Conservation (phyloP, 1,140 invertebrate genomes). For the Lithobius niger region DNA sequence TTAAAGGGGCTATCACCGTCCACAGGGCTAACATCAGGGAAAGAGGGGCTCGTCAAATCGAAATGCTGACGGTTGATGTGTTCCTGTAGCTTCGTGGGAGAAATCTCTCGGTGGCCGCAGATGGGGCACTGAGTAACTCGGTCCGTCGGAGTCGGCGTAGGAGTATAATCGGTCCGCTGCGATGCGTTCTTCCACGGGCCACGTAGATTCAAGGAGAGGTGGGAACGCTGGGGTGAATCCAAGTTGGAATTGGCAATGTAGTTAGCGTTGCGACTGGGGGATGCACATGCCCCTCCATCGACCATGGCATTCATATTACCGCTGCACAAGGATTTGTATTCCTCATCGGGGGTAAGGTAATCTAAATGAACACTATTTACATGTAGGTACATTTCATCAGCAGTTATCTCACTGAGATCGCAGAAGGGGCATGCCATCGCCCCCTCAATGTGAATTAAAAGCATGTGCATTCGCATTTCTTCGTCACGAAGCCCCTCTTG, state of each 20-base stretch:
- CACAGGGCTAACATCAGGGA: slow-evolving; percentile 31
- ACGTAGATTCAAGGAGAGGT: slow-evolving; percentile 46
- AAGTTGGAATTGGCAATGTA: slow-evolving; percentile 16
- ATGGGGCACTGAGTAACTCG: slow-evolving; percentile 49
- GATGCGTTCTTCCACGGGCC: slow-evolving; percentile 18
- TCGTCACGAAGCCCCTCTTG: slow-evolving; percentile 60
- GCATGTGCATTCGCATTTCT: slow-evolving; percentile 60
- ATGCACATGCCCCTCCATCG: slow-evolving; percentile 10
- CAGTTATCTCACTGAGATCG: slow-evolving; percentile 50
- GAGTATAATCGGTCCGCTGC: background rate
- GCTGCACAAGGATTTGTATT: slow-evolving; percentile 11
- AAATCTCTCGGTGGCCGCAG: slow-evolving; percentile 60
- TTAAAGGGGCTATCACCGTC: slow-evolving; percentile 29
- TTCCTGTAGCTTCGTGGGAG: slow-evolving; percentile 56
- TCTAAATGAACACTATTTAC: slow-evolving; percentile 67
- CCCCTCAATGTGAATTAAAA: slow-evolving; percentile 57
- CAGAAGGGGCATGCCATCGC: slow-evolving; percentile 66
- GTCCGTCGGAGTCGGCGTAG: slow-evolving; percentile 9
- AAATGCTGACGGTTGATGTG: slow-evolving; percentile 73
- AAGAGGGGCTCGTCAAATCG: slow-evolving; percentile 61
- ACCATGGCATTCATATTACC: slow-evolving; percentile 13
- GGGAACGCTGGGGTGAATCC: slow-evolving; percentile 44
- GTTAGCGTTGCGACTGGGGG: slow-evolving; percentile 8
- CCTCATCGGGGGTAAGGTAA: slow-evolving; percentile 47
- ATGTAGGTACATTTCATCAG: slow-evolving; percentile 57